A percentile compares a stretch with the other conserved stretches of the same genome.
These are phyloP conservation scores for Hecatera dysodea DNA, from an alignment of 2,888 invertebrate species.

Conservation along the genomic window DNA sequence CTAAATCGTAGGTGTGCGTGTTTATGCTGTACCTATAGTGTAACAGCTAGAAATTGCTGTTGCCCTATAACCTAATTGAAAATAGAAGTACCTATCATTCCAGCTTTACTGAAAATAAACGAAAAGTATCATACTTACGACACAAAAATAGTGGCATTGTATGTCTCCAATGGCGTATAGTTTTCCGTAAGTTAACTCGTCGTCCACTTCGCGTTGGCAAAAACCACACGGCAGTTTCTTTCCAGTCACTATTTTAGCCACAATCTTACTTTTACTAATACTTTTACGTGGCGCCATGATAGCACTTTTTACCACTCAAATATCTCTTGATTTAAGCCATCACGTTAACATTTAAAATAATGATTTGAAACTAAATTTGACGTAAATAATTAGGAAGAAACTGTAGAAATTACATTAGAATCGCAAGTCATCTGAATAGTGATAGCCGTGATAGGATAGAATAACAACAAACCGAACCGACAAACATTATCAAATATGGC, in stretches of 20 bases:
- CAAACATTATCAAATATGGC: slow-evolving; percentile 44
- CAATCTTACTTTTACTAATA: slow-evolving; percentile 49
- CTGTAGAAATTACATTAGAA: background rate
- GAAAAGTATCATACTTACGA: slow-evolving; percentile 89
- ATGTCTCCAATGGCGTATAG: slow-evolving; percentile 90
- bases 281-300: slow-evolving; percentile 66
- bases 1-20: background rate
- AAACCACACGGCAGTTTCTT: slow-evolving; percentile 87
- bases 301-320: background rate
- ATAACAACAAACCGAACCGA: slow-evolving; percentile 13
- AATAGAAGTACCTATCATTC: background rate
- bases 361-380: background rate
- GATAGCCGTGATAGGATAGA: background rate
- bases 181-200: slow-evolving; percentile 90
- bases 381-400: background rate
- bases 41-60: background rate
- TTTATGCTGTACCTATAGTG: background rate
- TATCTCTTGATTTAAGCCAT: slow-evolving; percentile 3
- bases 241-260: slow-evolving; percentile 79
- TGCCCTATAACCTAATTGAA: background rate
- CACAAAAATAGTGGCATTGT: slow-evolving; percentile 94
- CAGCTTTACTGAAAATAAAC: too few relatives aligned
- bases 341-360: background rate
- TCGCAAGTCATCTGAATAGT: slow-evolving; percentile 10
- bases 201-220: slow-evolving; percentile 87